A percentile compares a stretch with the other conserved stretches of the same genome.
Conservation (phyloP, 1,140 invertebrate species). For the Papilio glaucus region DNA sequence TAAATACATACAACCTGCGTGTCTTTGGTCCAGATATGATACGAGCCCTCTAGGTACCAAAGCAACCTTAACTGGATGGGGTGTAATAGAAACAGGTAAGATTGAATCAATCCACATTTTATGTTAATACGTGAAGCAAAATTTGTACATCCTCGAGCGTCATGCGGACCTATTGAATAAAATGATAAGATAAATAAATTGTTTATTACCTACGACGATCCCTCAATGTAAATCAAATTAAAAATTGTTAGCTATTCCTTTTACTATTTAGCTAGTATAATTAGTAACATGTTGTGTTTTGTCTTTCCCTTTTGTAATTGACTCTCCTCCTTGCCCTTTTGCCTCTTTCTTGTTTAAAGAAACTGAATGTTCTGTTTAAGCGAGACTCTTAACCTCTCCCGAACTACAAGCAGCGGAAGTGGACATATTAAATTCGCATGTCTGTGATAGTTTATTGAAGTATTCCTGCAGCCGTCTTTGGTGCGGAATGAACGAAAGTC, state of each 20-base stretch:
- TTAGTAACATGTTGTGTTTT: too few species aligned
- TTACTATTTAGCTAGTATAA: too few species aligned
- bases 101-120: background rate
- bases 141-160: too few species aligned
- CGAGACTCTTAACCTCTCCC: conserved; percentile 39
- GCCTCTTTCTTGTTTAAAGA: background rate
- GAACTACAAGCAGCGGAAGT: conserved; percentile 52
- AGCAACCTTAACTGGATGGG: conserved; percentile 54
- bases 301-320: too few species aligned
- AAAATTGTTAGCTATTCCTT: too few species aligned
- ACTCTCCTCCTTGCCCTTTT: background rate
- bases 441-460: conserved; percentile 46
- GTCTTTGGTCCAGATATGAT: conserved; percentile 49
- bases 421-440: conserved; percentile 44
- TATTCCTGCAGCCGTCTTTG: conserved; percentile 51
- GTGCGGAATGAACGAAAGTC: conserved; percentile 46
- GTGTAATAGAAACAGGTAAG: conserved; percentile 46
- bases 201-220: too few species aligned
- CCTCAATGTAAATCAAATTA: too few species aligned
- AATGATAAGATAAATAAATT: too few species aligned
- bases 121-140: background rate
- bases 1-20: conserved; percentile 50
- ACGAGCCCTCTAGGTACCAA: conserved; percentile 32
- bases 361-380: conserved; percentile 40
- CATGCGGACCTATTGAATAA: too few species aligned